phyloP scores from a whole-genome alignment of 2,888 invertebrate genomes.

The Mayetiola destructor region DNA sequence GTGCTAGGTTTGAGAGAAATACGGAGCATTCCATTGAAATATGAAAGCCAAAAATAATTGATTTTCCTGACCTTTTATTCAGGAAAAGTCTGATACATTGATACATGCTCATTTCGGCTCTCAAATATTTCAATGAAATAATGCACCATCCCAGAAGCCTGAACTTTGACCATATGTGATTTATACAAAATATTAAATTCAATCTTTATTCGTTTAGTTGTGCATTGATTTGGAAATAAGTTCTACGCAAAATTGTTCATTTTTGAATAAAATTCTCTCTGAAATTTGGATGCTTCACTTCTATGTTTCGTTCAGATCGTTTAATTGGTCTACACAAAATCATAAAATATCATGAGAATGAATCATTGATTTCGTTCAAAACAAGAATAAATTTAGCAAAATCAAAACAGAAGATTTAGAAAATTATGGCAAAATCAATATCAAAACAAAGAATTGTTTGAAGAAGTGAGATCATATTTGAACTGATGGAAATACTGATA shows the following conservation, averaged over 20 bases:
- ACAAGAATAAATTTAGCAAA: constrained; percentile 15
- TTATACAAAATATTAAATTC: too few species aligned
- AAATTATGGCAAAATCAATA: constrained; percentile 13
- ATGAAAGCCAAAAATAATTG: too few species aligned
- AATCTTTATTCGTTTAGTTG: neutral
- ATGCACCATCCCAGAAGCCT: too few species aligned
- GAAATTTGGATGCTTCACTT: too few species aligned
- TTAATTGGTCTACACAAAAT: neutral
- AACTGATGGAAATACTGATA: too few species aligned
- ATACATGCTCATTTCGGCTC: too few species aligned
- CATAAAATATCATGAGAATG: neutral
- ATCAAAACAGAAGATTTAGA: constrained; percentile 18
- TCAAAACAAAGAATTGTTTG: neutral
- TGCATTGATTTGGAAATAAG: neutral
- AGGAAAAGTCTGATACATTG: too few species aligned
- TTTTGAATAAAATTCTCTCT: neutral
- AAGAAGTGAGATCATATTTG: neutral
- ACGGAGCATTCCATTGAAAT: too few species aligned
- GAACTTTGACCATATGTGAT: too few species aligned
- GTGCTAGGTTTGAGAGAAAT: too few species aligned
- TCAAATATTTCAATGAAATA: too few species aligned
- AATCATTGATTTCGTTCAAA: neutral
- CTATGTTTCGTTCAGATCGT: neutral
- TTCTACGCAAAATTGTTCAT: neutral
- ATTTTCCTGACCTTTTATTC: too few species aligned